Base-by-base conservation (phyloP, 1,140 invertebrate species). In the Archivesica marissinica region DNA sequence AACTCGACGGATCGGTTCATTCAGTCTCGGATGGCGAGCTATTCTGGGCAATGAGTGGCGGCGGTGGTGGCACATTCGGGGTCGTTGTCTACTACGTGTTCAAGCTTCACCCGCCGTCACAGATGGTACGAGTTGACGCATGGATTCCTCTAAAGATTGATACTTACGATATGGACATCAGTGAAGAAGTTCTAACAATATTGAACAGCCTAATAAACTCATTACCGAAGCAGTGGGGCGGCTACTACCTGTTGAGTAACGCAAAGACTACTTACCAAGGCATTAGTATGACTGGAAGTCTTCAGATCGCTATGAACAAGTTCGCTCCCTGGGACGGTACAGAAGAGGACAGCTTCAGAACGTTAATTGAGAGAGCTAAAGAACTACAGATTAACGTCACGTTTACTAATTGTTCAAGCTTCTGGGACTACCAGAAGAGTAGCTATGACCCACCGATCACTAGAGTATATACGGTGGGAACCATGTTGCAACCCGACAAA, bases 1-100 rank as follows among this genome's bases (percentile, higher is more conserved):
- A 72, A 7, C 0, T 72, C 20, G 39, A 75, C 33, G 82, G 76
- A 9, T 11, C 30, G 1, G 15, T 23, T 38, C 15, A 3, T 2
- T 23, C 39, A 23, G 13, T 30, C 7, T 3, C 61, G 35, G 1
- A 25, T 41, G 20, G 33, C 61, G 87, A 89, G 28, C 70, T 92
- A 13, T 91, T 92, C 52, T 90, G 90, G 88, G 90, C 91, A 20
- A 25, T 92, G 1, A 20, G 87, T 52, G 91, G 91, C 2, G 90
- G 90, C 17, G 91, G 91, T 25, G 89, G 89, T 28, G 88, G 89
- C 9, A 89, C 88, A 0, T 91, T 87, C 76, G 91, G 89, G 0
- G 82, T 91, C 20, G 82, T 87, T 6, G 76, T 85, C 2, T 61
- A 72, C 61, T 85, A 88, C 44, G 86, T 84, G 4, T 88, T 87